phyloP scores from a whole-genome alignment of 2,888 invertebrate genomes.

The Cepaea hortensis region DNA sequence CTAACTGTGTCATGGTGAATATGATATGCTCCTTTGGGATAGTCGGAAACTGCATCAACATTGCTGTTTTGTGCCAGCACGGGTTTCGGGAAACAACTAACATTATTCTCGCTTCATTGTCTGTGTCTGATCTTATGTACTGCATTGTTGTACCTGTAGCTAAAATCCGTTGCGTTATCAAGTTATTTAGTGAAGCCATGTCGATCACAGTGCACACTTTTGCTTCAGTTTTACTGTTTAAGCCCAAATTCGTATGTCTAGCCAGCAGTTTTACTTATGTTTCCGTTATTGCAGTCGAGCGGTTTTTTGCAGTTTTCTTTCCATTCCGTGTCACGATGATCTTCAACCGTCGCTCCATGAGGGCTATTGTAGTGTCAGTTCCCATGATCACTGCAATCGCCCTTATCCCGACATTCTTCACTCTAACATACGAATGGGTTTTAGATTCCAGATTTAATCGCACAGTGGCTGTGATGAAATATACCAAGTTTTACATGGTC shows the following conservation, averaged over 20 bases:
- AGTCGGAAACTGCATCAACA: constrained; percentile 31
- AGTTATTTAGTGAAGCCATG: background rate
- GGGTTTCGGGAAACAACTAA: constrained; percentile 27
- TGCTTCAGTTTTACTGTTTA: constrained; percentile 19
- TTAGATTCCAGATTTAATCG: background rate
- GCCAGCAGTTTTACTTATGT: constrained; percentile 24
- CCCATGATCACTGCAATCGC: background rate
- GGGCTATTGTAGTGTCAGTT: background rate
- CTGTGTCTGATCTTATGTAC: constrained; percentile 24
- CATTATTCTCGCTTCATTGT: constrained; percentile 23
- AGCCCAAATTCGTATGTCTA: constrained; percentile 28
- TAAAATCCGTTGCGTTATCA: background rate
- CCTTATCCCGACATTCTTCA: constrained; percentile 21
- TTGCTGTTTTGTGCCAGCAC: constrained; percentile 26
- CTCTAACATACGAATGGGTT: constrained; percentile 11
- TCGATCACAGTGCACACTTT: constrained; percentile 9
- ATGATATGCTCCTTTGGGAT: constrained; percentile 18
- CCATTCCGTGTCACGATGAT: constrained; percentile 20
- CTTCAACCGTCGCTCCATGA: background rate
- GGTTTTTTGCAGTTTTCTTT: constrained; percentile 28
- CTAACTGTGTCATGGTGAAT: constrained; percentile 28
- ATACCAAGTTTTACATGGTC: constrained; percentile 14
- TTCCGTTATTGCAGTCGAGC: constrained; percentile 19
- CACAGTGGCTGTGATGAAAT: constrained; percentile 7
- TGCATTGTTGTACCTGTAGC: background rate